Evolutionary conservation across 2,113 vertebrate genomes (phyloP).

Genomic region (Varanus komodoensis): DNA sequence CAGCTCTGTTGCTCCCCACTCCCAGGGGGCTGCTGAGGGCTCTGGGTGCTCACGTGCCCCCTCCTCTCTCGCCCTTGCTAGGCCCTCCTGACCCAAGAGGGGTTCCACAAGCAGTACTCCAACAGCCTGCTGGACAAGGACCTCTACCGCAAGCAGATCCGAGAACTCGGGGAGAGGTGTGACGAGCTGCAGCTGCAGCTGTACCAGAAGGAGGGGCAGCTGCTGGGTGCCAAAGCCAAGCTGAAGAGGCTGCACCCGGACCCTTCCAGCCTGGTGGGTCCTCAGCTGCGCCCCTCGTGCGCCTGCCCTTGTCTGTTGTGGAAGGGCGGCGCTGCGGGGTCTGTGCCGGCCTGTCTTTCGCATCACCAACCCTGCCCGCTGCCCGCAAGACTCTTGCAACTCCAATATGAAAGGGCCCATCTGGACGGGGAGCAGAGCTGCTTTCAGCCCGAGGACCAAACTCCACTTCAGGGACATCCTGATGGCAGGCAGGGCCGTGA

Average conservation of each 20-base stretch:
- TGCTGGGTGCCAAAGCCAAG: conserved; percentile 81
- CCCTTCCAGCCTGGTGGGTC: conserved; percentile 65
- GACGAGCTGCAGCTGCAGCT: conserved; percentile 89
- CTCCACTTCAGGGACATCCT: no score
- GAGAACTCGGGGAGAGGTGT: conserved; percentile 83
- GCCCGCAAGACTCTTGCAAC: no score
- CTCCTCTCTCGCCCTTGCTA: conserved; percentile 19
- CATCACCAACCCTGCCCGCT: no score
- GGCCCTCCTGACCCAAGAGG: conserved; percentile 82
- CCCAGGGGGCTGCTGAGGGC: no score
- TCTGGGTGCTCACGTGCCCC: no score
- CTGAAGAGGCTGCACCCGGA: conserved; percentile 77
- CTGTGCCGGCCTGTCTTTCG: not conserved
- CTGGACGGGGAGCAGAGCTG: no score
- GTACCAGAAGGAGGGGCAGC: conserved; percentile 84
- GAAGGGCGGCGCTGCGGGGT: not conserved
- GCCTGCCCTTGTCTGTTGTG: accelerated
- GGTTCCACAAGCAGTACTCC: conserved; percentile 83
- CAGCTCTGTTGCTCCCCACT: no score
- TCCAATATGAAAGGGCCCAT: no score
- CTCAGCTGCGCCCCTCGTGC: not conserved
- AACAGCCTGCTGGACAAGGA: conserved; percentile 88
- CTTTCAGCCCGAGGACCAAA: no score
- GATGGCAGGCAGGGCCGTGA: no score
- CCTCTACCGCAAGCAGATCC: conserved; percentile 84